phyloP scores from a whole-genome alignment of 2,113 vertebrate species.

The Dromas ardeola region DNA sequence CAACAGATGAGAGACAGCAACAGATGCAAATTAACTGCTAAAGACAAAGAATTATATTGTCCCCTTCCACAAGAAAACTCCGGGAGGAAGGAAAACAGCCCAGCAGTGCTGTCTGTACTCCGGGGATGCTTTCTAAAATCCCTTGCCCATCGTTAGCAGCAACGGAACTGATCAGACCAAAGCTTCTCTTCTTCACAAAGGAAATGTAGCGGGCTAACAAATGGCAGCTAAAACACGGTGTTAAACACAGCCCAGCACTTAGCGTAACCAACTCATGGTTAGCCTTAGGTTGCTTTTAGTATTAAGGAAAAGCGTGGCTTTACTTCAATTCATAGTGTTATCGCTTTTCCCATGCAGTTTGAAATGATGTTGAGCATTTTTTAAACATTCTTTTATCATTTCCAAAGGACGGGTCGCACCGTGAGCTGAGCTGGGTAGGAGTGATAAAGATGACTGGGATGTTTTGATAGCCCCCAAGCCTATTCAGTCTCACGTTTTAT shows the following conservation, averaged over 20 bases:
- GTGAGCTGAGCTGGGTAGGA: background rate
- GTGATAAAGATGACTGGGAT: background rate
- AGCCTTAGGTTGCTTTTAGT: background rate
- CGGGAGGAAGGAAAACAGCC: background rate
- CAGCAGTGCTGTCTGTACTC: background rate
- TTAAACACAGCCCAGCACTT: background rate
- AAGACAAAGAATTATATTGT: background rate
- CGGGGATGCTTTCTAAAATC: background rate
- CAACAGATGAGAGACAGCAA: slow-evolving; percentile 19
- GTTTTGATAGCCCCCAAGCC: background rate
- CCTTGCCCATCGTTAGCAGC: background rate
- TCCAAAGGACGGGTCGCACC: background rate
- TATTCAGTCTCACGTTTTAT: background rate
- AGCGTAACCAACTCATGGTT: background rate
- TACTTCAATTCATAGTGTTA: background rate
- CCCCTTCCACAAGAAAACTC: background rate
- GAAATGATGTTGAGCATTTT: background rate
- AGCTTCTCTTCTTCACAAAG: background rate
- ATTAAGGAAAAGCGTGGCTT: background rate
- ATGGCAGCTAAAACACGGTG: background rate
- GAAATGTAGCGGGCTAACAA: background rate
- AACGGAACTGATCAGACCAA: background rate
- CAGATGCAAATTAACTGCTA: slow-evolving; percentile 18
- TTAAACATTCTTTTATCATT: background rate
- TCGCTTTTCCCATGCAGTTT: background rate